Evolutionary conservation across 2,888 invertebrate genomes (phyloP).

Genomic region (Papilio elwesi): DNA sequence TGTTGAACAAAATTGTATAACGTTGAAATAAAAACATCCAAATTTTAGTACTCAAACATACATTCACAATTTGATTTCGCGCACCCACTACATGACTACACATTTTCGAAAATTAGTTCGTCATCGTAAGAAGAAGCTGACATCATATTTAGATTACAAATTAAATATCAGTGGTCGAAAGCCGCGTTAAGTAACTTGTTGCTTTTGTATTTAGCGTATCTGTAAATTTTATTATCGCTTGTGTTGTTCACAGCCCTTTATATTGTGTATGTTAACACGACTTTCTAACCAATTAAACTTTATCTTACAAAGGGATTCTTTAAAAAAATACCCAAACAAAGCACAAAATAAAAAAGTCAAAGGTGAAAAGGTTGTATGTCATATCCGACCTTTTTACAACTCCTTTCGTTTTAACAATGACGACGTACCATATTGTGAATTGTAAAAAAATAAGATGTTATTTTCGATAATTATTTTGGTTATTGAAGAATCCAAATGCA

Average conservation of each 20-base stretch:
- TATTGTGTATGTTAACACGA: conserved; percentile 6
- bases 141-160: not conserved
- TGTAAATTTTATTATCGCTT: conserved; percentile 31
- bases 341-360: conserved; percentile 1
- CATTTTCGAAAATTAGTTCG: conserved; percentile 1
- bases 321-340: conserved; percentile 7
- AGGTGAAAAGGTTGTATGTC: not conserved
- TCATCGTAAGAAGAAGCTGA: not conserved
- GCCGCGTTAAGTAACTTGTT: conserved; percentile 4
- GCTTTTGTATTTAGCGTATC: conserved; percentile 29
- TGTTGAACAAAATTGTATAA: too few species aligned
- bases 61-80: not conserved
- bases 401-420: not conserved
- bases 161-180: not conserved
- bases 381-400: conserved; percentile 4
- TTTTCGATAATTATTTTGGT: conserved; percentile 15
- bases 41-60: not conserved
- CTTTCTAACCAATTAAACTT: conserved; percentile 28
- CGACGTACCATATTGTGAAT: conserved; percentile 1
- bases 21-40: not conserved
- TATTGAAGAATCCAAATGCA: conserved; percentile 11
- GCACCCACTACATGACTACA: not conserved
- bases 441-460: conserved; percentile 7
- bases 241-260: conserved; percentile 25
- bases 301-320: conserved; percentile 1